Base-by-base conservation (phyloP, 2,888 invertebrate species). In the Hyppa rectilinea region DNA sequence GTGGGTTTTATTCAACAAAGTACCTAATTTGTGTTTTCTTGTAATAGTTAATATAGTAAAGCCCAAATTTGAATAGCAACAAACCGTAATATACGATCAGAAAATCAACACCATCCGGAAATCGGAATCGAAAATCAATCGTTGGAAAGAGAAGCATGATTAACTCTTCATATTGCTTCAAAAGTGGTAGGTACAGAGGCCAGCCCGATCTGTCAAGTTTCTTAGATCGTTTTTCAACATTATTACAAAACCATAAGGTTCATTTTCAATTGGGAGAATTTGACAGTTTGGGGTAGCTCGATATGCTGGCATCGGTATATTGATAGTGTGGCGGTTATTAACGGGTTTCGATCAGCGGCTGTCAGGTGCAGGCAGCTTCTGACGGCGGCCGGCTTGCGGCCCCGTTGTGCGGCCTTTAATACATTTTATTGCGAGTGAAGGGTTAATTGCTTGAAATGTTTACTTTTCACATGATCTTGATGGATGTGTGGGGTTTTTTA, bases 391-490 rank as follows among this genome's bases (percentile, higher is more conserved):
- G 47, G 47, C 17, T 62, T 69, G 55, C 59, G 55, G 58, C 20
- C 45, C 26, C 40, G 49, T 43, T 52, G 45, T 43, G 29, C 36
- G 66, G 47, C 49, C 14, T 75, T 65, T 31, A 74, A 43, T 63
- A 50, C 47, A 59, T 62, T 79, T 78, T 55, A 64, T 78, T 62
- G 47, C 61, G 40, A 75, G n/a, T 4, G 40, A 47, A 55, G 55
- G 52, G 65, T 80, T 75, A 80, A 71, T 76, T 61, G 49, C 50
- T 61, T 45, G 64, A 59, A 79, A 45, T 49, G 49, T 79, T 66
- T 61, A 65, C 38, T 53, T 31, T 58, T 14, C 17, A 7, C 23
- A 26, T 43, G 55, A 64, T 56, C n/a, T 52, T 58, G 53, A 52
- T 71, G 20, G 38, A 65, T 71, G 50, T 60, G 6, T 45, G 36